These are phyloP conservation scores for Peromyscus polionotus DNA, from an alignment of 2,113 vertebrate species.

Conservation along the genomic window DNA sequence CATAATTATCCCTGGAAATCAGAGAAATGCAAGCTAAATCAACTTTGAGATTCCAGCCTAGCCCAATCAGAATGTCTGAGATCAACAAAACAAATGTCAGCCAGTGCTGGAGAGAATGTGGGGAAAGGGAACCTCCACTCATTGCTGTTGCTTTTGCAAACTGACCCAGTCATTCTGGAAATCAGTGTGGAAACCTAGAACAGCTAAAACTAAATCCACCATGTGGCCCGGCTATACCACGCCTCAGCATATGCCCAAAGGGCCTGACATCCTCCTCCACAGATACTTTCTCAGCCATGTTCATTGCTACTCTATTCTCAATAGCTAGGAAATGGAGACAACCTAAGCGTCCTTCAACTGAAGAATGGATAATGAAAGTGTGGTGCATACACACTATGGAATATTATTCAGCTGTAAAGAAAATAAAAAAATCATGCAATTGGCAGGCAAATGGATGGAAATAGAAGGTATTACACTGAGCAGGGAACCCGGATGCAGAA, in stretches of 20 bases:
- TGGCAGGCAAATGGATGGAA: background rate
- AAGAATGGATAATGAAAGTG: background rate
- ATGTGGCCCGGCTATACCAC: background rate
- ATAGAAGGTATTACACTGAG: background rate
- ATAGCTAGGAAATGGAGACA: background rate
- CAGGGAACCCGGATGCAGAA: background rate
- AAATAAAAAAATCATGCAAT: background rate
- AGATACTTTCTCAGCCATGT: background rate
- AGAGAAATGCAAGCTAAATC: background rate
- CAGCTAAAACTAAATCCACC: background rate
- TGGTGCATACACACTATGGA: background rate
- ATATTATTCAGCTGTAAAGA: background rate
- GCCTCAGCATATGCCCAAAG: background rate
- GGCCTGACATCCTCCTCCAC: background rate
- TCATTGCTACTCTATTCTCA: background rate
- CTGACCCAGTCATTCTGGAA: background rate
- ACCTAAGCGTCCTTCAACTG: background rate
- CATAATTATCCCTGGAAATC: background rate
- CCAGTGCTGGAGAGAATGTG: background rate
- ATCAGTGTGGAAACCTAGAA: background rate
- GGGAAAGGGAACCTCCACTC: background rate
- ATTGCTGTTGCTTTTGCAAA: background rate
- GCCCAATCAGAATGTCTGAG: background rate
- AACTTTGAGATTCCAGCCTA: background rate
- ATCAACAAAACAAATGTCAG: background rate